Percentiles rank a stretch among this genome's conserved stretches.
Evolutionary conservation across 2,113 vertebrate species (phyloP).

Genomic region (Recurvirostra avosetta): DNA sequence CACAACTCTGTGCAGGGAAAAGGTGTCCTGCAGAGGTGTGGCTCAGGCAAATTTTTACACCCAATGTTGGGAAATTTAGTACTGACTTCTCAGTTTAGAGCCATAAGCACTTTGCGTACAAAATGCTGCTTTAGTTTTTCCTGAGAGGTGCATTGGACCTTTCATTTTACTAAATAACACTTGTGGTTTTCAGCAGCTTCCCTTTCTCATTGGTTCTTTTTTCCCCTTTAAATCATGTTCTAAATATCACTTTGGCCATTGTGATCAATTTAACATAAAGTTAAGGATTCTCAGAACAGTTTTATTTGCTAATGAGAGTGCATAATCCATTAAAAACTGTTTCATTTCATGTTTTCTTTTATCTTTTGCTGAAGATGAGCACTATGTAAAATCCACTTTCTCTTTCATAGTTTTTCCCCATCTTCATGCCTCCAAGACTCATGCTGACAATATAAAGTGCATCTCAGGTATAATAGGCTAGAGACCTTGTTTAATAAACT

Average conservation of each 20-base stretch:
- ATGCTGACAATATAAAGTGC: neutral
- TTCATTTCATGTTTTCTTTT: constrained; percentile 25
- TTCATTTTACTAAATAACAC: neutral
- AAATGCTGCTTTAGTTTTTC: neutral
- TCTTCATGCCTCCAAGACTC: neutral
- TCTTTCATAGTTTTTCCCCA: neutral
- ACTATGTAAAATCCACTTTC: constrained; percentile 1
- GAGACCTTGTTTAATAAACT: constrained; percentile 3
- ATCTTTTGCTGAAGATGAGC: constrained; percentile 28
- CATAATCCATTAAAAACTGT: neutral
- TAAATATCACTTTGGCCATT: neutral
- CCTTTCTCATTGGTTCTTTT: neutral
- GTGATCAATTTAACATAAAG: neutral
- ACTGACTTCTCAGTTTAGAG: neutral
- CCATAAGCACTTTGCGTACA: neutral
- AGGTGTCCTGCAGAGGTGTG: fast-evolving
- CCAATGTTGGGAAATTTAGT: neutral
- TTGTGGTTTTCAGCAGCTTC: neutral
- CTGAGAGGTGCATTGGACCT: neutral
- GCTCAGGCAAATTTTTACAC: neutral
- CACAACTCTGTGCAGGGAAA: fast-evolving
- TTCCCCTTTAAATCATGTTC: neutral
- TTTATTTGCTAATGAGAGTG: neutral
- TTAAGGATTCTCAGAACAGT: neutral
- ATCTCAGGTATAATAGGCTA: neutral